Base-by-base conservation (phyloP, 2,113 vertebrate genomes). In the Grus americana region DNA sequence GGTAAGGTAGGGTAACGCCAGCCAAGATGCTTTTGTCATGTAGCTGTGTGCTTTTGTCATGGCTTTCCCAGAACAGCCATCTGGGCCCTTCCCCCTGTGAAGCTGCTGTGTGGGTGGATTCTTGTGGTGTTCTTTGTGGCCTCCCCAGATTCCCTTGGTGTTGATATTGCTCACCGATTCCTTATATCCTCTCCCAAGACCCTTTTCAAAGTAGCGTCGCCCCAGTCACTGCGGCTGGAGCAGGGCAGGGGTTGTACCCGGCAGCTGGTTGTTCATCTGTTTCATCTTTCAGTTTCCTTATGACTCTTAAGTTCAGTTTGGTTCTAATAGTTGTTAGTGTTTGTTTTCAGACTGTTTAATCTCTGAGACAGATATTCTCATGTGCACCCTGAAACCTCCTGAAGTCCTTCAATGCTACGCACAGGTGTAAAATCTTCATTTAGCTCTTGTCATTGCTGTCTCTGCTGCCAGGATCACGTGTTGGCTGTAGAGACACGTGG, bases 271-370 rank as follows among this genome's bases (percentile, higher is more conserved):
- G 0, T 74, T 58, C 22, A 14, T n/a, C n/a, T 34, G 12, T 3
- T 57, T 40, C 26, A 22, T 30, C 21, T 71, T 62, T 54, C 9
- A 4, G 12, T 38, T 49, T 63, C 42, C 8, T 52, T 15, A 3
- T 30, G 22, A 11, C 9, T 66, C 19, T 22, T 47, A 20, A 12
- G 15, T 10, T 18, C 15, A 22, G 19, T 32, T 76, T 58, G 3
- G 2, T 15, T 49, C 32, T 8, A 6, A 11, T 0, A 49, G 30
- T n/a, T 78, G 24, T 54, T 59, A 1, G 10, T 36, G 0, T 24
- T 74, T 73, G 47, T 7, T 75, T 46, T 46, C 61, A 38, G 57
- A 16, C 19, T 36, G 6, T 50, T 62, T n/a, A 13, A 19, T 16
- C 9, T 58, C 65, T n/a, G 52, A 49, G 16, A 19, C 1, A 8